These are phyloP conservation scores for Gallinago nigripennis DNA, from an alignment of 2,797 vertebrate genomes.

Conservation along the genomic window DNA sequence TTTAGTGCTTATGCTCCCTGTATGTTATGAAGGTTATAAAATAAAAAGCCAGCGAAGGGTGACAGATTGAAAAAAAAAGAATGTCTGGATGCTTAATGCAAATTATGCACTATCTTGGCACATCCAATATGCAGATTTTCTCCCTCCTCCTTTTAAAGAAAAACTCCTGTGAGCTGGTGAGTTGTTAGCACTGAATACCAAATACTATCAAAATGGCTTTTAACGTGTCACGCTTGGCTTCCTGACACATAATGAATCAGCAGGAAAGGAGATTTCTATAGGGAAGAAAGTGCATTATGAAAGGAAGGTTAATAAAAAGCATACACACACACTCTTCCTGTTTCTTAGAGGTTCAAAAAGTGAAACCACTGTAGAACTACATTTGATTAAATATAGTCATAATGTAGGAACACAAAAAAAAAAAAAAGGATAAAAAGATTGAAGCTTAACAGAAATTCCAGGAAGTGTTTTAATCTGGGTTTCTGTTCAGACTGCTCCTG, in stretches of 20 bases:
- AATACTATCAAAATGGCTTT: slow-evolving; percentile 82
- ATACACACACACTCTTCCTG: not conserved
- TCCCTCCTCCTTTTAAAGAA: slow-evolving; percentile 26
- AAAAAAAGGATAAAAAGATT: not conserved
- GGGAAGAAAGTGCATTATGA: slow-evolving; percentile 52
- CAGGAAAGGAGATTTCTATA: slow-evolving; percentile 65
- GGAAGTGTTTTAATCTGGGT: not conserved
- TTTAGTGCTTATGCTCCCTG: slow-evolving; percentile 12
- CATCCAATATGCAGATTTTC: slow-evolving; percentile 70
- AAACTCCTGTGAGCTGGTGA: slow-evolving; percentile 58
- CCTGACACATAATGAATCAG: slow-evolving; percentile 75
- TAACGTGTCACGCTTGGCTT: slow-evolving; percentile 76
- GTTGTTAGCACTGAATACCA: slow-evolving; percentile 79
- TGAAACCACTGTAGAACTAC: not conserved
- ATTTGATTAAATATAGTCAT: slow-evolving; percentile 16
- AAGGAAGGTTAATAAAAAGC: slow-evolving; percentile 64
- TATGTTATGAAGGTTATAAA: slow-evolving; percentile 68
- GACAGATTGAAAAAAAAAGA: slow-evolving; percentile 76
- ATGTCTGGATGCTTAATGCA: slow-evolving; percentile 76
- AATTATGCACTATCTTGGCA: slow-evolving; percentile 73
- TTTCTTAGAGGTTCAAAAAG: slow-evolving; percentile 8
- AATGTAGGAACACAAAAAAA: not conserved
- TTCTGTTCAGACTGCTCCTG: not conserved
- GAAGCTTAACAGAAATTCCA: slow-evolving; percentile 1
- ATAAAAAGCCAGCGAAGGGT: slow-evolving; percentile 74